Evolutionary conservation across 2,797 vertebrate species (phyloP).

Genomic region (Falco berigora): DNA sequence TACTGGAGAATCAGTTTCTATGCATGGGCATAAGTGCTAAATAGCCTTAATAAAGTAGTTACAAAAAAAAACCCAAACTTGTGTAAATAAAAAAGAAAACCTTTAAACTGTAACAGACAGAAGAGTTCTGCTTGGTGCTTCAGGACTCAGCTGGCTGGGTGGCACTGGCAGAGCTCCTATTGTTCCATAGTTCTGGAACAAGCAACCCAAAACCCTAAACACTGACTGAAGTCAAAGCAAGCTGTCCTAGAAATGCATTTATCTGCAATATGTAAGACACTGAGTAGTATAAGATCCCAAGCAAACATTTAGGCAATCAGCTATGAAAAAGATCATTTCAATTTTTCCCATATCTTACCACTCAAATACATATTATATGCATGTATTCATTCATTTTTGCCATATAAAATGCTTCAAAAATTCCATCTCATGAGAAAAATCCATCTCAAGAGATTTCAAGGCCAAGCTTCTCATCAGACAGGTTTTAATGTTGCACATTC

Average conservation of each 20-base stretch:
- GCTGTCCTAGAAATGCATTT: neutral
- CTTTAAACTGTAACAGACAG: neutral
- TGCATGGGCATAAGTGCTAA: neutral
- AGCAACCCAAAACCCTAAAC: neutral
- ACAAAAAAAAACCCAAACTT: neutral
- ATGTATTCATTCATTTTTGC: neutral
- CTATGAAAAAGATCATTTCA: neutral
- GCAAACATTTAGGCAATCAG: neutral
- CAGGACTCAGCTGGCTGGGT: neutral
- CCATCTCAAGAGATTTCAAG: neutral
- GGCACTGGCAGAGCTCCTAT: neutral
- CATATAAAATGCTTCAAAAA: neutral
- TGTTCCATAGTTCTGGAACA: neutral
- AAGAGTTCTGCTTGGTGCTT: neutral
- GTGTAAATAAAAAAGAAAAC: neutral
- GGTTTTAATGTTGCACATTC: neutral
- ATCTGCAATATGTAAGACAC: neutral
- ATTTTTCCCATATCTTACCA: neutral
- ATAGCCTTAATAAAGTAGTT: neutral
- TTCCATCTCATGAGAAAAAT: neutral
- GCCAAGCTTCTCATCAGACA: neutral
- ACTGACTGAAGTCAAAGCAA: neutral
- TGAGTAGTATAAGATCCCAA: neutral
- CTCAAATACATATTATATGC: neutral
- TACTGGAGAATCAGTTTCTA: neutral